phyloP scores from a whole-genome alignment of 2,113 vertebrate species.

The Cacatua alba region DNA sequence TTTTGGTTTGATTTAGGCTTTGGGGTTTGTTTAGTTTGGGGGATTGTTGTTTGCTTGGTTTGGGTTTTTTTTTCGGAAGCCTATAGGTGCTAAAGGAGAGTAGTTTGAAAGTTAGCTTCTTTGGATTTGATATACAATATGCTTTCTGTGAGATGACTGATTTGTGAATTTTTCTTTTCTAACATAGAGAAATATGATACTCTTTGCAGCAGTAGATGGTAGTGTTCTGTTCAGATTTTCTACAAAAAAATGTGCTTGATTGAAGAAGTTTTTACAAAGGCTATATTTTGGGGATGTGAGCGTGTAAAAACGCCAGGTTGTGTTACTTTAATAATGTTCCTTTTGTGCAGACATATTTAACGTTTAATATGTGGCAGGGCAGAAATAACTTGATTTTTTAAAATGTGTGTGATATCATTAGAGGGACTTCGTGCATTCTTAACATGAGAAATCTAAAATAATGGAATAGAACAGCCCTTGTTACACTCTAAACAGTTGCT shows the following conservation, averaged over 20 bases:
- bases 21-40: not conserved
- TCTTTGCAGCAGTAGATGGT: not conserved
- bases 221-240: not conserved
- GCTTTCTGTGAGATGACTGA: constrained; percentile 5
- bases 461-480: not conserved
- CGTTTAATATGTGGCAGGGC: not conserved
- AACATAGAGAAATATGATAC: not conserved
- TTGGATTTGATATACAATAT: not conserved
- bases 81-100: not conserved
- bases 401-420: not conserved
- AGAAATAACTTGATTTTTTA: not conserved
- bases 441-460: not conserved
- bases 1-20: not conserved
- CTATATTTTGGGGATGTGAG: not conserved
- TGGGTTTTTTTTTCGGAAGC: not conserved
- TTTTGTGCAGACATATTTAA: not conserved
- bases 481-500: not conserved
- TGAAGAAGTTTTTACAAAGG: not conserved
- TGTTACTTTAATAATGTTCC: not conserved
- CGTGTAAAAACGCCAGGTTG: not conserved
- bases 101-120: not conserved
- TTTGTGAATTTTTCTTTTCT: constrained; percentile 9
- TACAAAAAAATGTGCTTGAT: not conserved
- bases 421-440: not conserved
- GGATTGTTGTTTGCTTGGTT: not conserved